Conservation (phyloP, 2,888 invertebrate genomes). For the Liodrosophila aerea region DNA sequence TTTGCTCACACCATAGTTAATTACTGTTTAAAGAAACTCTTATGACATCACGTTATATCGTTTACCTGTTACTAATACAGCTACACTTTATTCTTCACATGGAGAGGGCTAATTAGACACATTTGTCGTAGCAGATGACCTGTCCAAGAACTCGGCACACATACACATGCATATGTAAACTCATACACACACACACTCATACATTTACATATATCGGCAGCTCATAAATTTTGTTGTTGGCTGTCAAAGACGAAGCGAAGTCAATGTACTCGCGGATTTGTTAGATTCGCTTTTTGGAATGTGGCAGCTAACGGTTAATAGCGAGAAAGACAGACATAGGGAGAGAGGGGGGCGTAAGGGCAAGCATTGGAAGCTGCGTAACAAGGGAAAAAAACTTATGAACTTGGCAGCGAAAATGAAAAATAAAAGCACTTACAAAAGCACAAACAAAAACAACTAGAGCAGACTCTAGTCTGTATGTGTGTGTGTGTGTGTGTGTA, state of each 20-base stretch:
- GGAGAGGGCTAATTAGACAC: slow-evolving; percentile 11
- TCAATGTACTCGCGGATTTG: slow-evolving; percentile 46
- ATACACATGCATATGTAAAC: not conserved
- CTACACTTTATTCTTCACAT: too few species aligned
- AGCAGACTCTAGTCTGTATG: slow-evolving; percentile 35
- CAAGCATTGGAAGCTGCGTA: slow-evolving; percentile 21
- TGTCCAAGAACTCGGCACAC: not conserved
- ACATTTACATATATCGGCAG: not conserved
- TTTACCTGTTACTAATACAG: too few species aligned
- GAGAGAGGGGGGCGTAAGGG: slow-evolving; percentile 3
- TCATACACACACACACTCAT: not conserved
- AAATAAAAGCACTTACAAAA: slow-evolving; percentile 36
- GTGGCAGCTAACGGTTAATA: slow-evolving; percentile 20
- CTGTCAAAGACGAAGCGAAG: slow-evolving; percentile 20
- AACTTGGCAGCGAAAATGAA: slow-evolving; percentile 68
- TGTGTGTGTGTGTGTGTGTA: slow-evolving; percentile 19
- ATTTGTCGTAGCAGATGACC: slow-evolving; percentile 3
- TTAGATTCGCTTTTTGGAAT: slow-evolving; percentile 27
- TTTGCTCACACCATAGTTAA: too few species aligned
- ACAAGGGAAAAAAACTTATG: slow-evolving; percentile 39
- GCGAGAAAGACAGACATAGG: not conserved
- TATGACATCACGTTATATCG: too few species aligned
- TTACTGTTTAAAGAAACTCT: too few species aligned
- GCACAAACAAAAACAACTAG: slow-evolving; percentile 28
- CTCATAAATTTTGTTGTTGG: slow-evolving; percentile 16